phyloP scores from a whole-genome alignment of 2,797 vertebrate species.

The Melanotaenia nigrans region DNA sequence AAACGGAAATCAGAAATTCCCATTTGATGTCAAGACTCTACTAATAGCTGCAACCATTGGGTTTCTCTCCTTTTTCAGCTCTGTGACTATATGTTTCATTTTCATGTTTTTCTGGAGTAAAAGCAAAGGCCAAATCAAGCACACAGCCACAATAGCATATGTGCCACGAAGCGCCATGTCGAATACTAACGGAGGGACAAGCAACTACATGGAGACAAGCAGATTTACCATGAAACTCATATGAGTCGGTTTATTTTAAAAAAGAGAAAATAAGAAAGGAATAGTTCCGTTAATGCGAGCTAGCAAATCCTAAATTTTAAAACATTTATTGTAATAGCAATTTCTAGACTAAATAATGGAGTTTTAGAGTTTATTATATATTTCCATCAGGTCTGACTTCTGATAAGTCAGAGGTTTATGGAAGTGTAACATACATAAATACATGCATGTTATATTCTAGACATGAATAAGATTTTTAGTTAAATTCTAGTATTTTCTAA shows the following conservation, averaged over 20 bases:
- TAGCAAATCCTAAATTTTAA: background rate
- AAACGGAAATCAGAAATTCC: conserved; percentile 59
- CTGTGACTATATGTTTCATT: conserved; percentile 88
- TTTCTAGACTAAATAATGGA: background rate
- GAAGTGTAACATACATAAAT: background rate
- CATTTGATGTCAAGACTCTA: conserved; percentile 85
- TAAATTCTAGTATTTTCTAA: conserved; percentile 2
- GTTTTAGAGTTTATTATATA: conserved; percentile 1
- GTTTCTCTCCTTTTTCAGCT: conserved; percentile 89
- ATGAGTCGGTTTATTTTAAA: conserved; percentile 55
- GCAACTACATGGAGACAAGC: conserved; percentile 67
- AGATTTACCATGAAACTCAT: conserved; percentile 85
- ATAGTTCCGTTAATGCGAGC: no score
- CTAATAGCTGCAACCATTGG: conserved; percentile 87
- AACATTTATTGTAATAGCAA: background rate
- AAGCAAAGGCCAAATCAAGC: conserved; percentile 87
- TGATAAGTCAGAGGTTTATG: background rate
- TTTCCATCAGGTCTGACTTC: background rate
- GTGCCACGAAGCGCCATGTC: conserved; percentile 77
- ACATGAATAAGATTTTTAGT: conserved; percentile 5
- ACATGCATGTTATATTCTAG: conserved; percentile 7
- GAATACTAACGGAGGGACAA: conserved; percentile 37
- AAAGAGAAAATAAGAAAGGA: background rate
- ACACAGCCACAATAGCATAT: conserved; percentile 85
- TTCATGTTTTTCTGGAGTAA: conserved; percentile 92